Percentiles rank a stretch among this genome's conserved stretches.
These are phyloP conservation scores for Chymomyza caudatula DNA, from an alignment of 2,888 invertebrate genomes.

Conservation along the genomic window DNA sequence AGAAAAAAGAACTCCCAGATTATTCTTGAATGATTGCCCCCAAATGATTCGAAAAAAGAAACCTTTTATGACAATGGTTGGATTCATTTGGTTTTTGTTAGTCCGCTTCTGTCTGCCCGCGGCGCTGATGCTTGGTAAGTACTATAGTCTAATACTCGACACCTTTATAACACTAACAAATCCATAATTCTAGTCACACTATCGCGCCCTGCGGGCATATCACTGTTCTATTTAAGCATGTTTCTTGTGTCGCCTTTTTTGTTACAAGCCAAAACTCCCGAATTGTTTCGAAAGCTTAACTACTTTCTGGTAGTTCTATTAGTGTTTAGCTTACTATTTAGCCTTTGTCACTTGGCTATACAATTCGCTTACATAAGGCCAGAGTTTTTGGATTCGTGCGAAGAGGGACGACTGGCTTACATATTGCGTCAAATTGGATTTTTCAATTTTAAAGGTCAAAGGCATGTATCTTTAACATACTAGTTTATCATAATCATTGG, in stretches of 20 bases:
- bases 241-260: conserved; percentile 50
- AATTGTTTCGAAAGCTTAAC: neutral
- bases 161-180: neutral
- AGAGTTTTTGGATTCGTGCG: neutral
- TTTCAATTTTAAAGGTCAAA: conserved; percentile 26
- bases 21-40: neutral
- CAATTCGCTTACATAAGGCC: conserved; percentile 23
- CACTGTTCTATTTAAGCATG: conserved; percentile 40
- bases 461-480: conserved; percentile 13
- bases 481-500: neutral
- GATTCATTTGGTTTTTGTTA: conserved; percentile 18
- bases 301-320: conserved; percentile 22
- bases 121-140: conserved; percentile 43
- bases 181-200: conserved; percentile 28
- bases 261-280: conserved; percentile 5
- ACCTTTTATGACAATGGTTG: conserved; percentile 24
- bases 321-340: conserved; percentile 16
- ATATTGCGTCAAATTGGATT: conserved; percentile 44
- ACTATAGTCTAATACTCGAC: neutral
- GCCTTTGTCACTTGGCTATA: conserved; percentile 23
- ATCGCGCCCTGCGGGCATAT: conserved; percentile 39
- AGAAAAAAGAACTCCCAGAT: too few species aligned
- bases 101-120: conserved; percentile 40
- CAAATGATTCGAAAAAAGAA: neutral
- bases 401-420: neutral